Evolutionary conservation across 1,140 invertebrate genomes (phyloP).

Genomic region (Epicauta chinensis): DNA sequence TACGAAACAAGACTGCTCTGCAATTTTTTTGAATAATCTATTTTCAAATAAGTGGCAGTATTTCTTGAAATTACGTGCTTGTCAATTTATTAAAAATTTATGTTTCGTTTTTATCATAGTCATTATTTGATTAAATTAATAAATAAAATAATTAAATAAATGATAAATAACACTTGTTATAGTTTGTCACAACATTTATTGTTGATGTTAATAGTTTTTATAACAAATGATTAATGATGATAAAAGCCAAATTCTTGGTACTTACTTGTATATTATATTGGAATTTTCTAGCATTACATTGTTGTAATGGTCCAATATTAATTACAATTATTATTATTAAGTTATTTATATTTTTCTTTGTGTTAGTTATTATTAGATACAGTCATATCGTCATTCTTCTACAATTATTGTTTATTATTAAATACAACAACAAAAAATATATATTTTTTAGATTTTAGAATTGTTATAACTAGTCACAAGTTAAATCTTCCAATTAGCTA

Average conservation of each 20-base stretch:
- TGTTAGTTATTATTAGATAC: background rate
- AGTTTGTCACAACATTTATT: conserved; percentile 9
- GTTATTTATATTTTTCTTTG: conserved; percentile 13
- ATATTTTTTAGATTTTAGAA: conserved; percentile 14
- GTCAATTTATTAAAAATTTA: conserved; percentile 5
- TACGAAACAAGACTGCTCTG: conserved; percentile 8
- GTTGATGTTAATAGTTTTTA: conserved; percentile 2
- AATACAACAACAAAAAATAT: conserved; percentile 1
- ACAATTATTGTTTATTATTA: too few relatives aligned
- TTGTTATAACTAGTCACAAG: conserved; percentile 16
- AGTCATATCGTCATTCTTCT: too few relatives aligned
- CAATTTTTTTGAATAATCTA: too few relatives aligned
- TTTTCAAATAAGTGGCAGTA: too few relatives aligned
- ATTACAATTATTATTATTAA: conserved; percentile 10
- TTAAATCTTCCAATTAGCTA: conserved; percentile 16
- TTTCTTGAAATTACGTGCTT: background rate
- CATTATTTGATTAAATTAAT: background rate
- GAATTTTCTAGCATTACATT: background rate
- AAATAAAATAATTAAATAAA: background rate
- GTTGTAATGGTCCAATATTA: conserved; percentile 1
- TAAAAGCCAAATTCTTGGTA: conserved; percentile 13
- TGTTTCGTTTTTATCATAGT: conserved; percentile 6
- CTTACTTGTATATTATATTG: conserved; percentile 10
- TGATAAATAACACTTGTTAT: conserved; percentile 12
- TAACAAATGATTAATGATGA: too few relatives aligned